Evolutionary conservation across 1,140 invertebrate genomes (phyloP).

Genomic region (Drosophila littoralis): DNA sequence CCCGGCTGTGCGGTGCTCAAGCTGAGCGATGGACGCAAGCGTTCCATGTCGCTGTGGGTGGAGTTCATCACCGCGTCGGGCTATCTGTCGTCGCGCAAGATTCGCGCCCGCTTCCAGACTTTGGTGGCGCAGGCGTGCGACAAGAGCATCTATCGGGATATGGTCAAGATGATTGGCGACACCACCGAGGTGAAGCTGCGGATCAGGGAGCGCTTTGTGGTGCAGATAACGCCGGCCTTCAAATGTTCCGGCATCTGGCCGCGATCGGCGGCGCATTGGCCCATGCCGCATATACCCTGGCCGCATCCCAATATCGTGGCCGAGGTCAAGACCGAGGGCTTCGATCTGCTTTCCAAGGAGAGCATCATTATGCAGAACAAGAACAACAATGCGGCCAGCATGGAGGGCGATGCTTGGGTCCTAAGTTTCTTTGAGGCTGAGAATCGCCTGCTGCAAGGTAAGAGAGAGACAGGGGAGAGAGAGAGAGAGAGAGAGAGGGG

Average conservation of each 20-base stretch:
- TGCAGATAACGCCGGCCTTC: constrained; percentile 97
- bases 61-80: constrained; percentile 99
- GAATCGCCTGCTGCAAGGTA: constrained; percentile 91
- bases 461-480: constrained; percentile 13
- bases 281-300: constrained; percentile 94
- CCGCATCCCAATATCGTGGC: constrained; percentile 94
- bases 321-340: constrained; percentile 97
- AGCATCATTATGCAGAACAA: constrained; percentile 91
- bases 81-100: constrained; percentile 96
- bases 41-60: constrained; percentile 98
- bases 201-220: constrained; percentile 95
- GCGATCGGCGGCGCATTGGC: constrained; percentile 96
- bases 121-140: constrained; percentile 97
- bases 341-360: constrained; percentile 95
- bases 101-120: constrained; percentile 96
- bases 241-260: constrained; percentile 98
- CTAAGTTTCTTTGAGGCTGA: constrained; percentile 95
- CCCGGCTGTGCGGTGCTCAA: constrained; percentile 98
- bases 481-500: background rate
- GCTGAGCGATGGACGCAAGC: constrained; percentile 96
- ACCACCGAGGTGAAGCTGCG: constrained; percentile 94
- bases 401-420: constrained; percentile 98
- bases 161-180: constrained; percentile 97
- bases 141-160: constrained; percentile 96
- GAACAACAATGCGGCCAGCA: constrained; percentile 89